These are phyloP conservation scores for Nemoura dubitans DNA, from an alignment of 2,888 invertebrate species.

Conservation along the genomic window DNA sequence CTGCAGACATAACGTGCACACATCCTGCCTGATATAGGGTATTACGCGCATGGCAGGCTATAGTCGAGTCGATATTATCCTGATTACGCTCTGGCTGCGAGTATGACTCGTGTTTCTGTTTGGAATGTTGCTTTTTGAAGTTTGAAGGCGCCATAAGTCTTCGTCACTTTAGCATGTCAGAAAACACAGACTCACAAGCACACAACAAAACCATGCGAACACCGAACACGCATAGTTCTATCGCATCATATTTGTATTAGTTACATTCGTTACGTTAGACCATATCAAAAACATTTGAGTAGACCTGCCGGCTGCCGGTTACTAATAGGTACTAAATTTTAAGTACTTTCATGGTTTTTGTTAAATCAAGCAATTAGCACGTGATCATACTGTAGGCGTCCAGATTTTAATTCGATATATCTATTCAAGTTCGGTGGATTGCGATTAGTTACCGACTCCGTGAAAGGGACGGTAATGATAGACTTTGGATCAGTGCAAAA, in stretches of 20 bases:
- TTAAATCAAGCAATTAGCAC: too few species aligned
- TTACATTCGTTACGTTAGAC: not conserved
- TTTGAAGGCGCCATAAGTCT: conserved; percentile 48
- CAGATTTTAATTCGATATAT: not conserved
- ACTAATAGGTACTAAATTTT: too few species aligned
- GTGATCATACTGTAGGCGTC: too few species aligned
- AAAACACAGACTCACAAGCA: conserved; percentile 5
- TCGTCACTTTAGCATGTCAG: conserved; percentile 42
- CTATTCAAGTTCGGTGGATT: not conserved
- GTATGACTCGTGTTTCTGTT: not conserved
- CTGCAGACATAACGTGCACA: too few species aligned
- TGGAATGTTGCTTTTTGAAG: conserved; percentile 45
- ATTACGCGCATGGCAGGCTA: too few species aligned
- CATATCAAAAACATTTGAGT: conserved; percentile 17
- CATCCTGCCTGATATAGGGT: too few species aligned
- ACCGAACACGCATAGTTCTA: not conserved
- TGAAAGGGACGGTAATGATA: not conserved
- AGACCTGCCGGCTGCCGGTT: too few species aligned
- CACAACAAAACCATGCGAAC: conserved; percentile 15
- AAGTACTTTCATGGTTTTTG: too few species aligned
- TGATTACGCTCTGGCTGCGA: not conserved
- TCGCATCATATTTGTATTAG: not conserved
- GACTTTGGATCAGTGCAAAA: not conserved
- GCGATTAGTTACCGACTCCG: not conserved
- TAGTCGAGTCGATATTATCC: too few species aligned